A percentile compares a stretch with the other conserved stretches of the same genome.
Evolutionary conservation across 2,797 vertebrate genomes (phyloP).

Genomic region (Sciurus carolinensis): DNA sequence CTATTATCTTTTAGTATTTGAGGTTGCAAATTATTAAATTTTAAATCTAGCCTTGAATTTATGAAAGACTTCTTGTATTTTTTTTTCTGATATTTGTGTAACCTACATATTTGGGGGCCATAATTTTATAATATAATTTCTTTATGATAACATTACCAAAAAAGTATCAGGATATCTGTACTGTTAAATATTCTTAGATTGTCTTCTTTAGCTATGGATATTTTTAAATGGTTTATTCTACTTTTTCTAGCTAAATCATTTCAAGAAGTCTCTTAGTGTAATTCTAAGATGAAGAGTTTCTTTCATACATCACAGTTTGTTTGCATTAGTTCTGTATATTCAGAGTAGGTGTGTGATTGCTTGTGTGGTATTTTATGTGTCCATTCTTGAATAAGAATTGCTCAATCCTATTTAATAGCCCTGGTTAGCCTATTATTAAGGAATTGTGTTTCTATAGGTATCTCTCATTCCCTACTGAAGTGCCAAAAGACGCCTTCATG

Average conservation of each 20-base stretch:
- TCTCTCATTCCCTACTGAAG: not conserved
- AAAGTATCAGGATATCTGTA: not conserved
- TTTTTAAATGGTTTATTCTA: conserved; percentile 4
- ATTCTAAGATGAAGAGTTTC: not conserved
- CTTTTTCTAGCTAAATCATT: not conserved
- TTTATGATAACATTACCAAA: not conserved
- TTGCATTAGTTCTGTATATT: conserved; percentile 2
- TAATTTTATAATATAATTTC: not conserved
- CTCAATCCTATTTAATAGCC: not conserved
- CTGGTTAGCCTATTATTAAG: not conserved
- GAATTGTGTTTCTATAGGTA: not conserved
- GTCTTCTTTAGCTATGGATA: not conserved
- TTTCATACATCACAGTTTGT: not conserved
- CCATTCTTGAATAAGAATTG: not conserved
- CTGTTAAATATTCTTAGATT: conserved; percentile 6
- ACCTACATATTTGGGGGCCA: not conserved
- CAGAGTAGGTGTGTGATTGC: not conserved
- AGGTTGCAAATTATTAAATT: not conserved
- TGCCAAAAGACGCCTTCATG: not conserved
- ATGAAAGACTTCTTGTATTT: not conserved
- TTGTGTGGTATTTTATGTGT: not conserved
- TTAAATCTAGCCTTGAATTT: not conserved
- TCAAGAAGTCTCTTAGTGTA: not conserved
- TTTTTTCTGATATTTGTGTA: not conserved
- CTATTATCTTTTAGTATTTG: conserved; percentile 11